These are phyloP conservation scores for Melinopterus prodromus DNA, from an alignment of 2,888 invertebrate species.

Conservation along the genomic window DNA sequence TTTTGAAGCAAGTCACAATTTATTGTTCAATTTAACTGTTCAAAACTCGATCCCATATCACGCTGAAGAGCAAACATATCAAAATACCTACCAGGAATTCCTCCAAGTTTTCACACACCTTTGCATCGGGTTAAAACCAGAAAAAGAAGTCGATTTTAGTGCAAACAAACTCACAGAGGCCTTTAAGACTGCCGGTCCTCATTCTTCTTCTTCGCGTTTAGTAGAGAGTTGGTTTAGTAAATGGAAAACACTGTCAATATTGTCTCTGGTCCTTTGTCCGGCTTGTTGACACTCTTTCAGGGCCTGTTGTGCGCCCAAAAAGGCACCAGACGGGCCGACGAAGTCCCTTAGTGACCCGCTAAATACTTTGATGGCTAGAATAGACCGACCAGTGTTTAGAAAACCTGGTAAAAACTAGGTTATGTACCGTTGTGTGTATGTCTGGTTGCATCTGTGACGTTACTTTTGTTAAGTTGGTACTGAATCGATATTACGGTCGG, in stretches of 20 bases:
- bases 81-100: neutral
- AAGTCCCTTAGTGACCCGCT: neutral
- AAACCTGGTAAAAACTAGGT: too few relatives aligned
- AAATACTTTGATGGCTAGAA: neutral
- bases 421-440: too few relatives aligned
- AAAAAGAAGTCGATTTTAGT: conserved; percentile 4
- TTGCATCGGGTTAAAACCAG: neutral
- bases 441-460: too few relatives aligned
- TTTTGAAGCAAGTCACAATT: too few relatives aligned
- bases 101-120: neutral
- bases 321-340: neutral
- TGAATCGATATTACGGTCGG: too few relatives aligned
- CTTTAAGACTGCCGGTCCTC: neutral
- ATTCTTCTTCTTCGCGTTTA: neutral
- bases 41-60: neutral
- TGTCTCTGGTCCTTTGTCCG: conserved; percentile 32
- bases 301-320: neutral
- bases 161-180: neutral
- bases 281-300: conserved; percentile 4
- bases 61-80: neutral
- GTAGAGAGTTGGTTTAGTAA: conserved; percentile 43
- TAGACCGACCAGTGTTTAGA: neutral
- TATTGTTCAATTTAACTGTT: too few relatives aligned
- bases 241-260: conserved; percentile 45
- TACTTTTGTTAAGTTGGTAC: too few relatives aligned